phyloP scores from a whole-genome alignment of 2,888 invertebrate genomes.

The Hirtodrosophila cameraria region DNA sequence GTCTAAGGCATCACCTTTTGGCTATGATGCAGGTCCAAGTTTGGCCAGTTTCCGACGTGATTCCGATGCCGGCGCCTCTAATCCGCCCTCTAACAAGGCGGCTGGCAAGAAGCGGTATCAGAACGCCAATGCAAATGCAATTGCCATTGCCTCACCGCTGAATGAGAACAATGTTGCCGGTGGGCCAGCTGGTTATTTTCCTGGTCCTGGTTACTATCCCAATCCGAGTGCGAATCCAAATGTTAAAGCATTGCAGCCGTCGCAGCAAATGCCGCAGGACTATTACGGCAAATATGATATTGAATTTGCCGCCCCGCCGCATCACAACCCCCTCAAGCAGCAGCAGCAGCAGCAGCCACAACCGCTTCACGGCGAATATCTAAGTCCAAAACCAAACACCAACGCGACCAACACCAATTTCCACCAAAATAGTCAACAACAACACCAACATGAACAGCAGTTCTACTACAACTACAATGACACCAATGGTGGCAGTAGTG shows the following conservation, averaged over 20 bases:
- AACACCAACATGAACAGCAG: slow-evolving; percentile 77
- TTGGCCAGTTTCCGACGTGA: slow-evolving; percentile 65
- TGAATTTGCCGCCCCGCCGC: slow-evolving; percentile 74
- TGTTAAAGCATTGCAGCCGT: slow-evolving; percentile 57
- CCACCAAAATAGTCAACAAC: slow-evolving; percentile 75
- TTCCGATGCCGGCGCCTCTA: slow-evolving; percentile 69
- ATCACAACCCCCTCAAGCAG: slow-evolving; percentile 62
- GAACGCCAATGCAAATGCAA: slow-evolving; percentile 42
- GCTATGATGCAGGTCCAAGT: slow-evolving; percentile 78
- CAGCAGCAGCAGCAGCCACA: slow-evolving; percentile 47
- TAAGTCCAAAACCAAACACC: slow-evolving; percentile 77
- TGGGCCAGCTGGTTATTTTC: slow-evolving; percentile 73
- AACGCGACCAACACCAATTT: slow-evolving; percentile 57
- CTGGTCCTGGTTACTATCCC: slow-evolving; percentile 79
- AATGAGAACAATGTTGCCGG: slow-evolving; percentile 34
- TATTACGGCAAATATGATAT: slow-evolving; percentile 84
- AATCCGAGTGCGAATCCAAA: slow-evolving; percentile 57
- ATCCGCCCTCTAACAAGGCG: slow-evolving; percentile 61
- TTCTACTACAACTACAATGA: slow-evolving; percentile 81
- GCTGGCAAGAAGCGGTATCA: slow-evolving; percentile 75
- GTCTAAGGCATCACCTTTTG: slow-evolving; percentile 82
- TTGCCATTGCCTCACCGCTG: slow-evolving; percentile 53
- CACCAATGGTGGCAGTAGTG: slow-evolving; percentile 71
- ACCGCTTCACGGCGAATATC: slow-evolving; percentile 74
- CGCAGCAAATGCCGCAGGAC: slow-evolving; percentile 75